Evolutionary conservation across 2,888 invertebrate species (phyloP).

Genomic region (Rapana venosa): DNA sequence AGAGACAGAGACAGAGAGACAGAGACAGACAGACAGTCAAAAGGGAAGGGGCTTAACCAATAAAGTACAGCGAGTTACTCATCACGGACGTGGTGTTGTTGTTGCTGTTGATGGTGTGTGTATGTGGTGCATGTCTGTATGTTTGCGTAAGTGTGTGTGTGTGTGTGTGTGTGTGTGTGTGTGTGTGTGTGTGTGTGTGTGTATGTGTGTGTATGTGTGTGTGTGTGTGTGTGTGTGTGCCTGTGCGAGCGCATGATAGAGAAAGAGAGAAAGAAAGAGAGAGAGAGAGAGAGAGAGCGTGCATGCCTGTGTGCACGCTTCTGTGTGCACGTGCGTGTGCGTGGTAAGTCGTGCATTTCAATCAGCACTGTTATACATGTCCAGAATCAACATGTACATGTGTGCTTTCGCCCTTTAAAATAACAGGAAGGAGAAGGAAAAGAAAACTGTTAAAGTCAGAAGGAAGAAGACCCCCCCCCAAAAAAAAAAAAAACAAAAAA

Average conservation of each 20-base stretch:
- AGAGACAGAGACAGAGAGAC: neutral
- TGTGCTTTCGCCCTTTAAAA: neutral
- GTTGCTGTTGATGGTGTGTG: neutral
- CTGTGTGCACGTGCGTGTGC: neutral
- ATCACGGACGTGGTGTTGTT: neutral
- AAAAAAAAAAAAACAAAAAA: no score
- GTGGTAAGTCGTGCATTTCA: neutral
- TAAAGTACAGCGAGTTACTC: no score
- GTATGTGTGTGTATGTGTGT: constrained; percentile 7
- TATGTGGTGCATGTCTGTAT: constrained; percentile 9
- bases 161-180: constrained; percentile 21
- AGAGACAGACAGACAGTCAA: neutral
- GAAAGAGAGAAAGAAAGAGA: neutral
- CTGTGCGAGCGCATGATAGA: neutral
- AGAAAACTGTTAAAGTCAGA: no score
- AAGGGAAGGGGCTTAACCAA: neutral
- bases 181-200: constrained; percentile 25
- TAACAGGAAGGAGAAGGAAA: no score
- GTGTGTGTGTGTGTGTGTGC: constrained; percentile 17
- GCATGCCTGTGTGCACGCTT: neutral
- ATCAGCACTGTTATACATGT: neutral
- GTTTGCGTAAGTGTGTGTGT: neutral
- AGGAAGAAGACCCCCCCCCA: no score
- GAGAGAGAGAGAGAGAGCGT: neutral
- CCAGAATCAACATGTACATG: neutral